Conservation (phyloP, 1,140 invertebrate genomes). For the Drosophila rufa region DNA sequence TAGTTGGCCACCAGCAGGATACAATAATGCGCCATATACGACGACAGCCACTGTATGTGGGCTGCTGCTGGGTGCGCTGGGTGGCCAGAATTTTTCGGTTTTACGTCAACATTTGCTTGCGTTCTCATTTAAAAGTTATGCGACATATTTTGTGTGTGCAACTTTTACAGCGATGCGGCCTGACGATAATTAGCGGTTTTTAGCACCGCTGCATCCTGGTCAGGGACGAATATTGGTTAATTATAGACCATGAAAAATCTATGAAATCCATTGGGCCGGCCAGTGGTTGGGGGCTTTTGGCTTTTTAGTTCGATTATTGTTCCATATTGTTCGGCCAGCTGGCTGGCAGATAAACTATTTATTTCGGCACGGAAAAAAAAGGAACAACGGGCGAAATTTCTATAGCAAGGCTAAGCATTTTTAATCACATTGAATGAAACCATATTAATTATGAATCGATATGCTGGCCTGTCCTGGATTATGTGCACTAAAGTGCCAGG, state of each 20-base stretch:
- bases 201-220: conserved; percentile 20
- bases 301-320: conserved; percentile 41
- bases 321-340: conserved; percentile 24
- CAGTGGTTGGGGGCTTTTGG: conserved; percentile 14
- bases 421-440: conserved; percentile 40
- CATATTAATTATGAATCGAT: conserved; percentile 44
- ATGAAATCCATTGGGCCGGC: conserved; percentile 23
- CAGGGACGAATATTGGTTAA: conserved; percentile 54
- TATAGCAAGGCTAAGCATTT: conserved; percentile 18
- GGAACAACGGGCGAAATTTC: background rate
- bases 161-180: conserved; percentile 37
- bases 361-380: conserved; percentile 2
- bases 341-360: conserved; percentile 31
- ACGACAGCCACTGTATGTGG: background rate
- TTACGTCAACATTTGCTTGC: conserved; percentile 44
- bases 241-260: conserved; percentile 56
- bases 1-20: conserved; percentile 39
- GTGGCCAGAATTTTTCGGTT: conserved; percentile 28
- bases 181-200: conserved; percentile 66
- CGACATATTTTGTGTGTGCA: conserved; percentile 56
- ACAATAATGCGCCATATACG: conserved; percentile 25
- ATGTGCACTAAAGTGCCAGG: conserved; percentile 17
- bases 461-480: conserved; percentile 9
- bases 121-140: conserved; percentile 60
- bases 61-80: conserved; percentile 4